Base-by-base conservation (phyloP, 23 tunicate genomes). In the Corella eumyota region DNA sequence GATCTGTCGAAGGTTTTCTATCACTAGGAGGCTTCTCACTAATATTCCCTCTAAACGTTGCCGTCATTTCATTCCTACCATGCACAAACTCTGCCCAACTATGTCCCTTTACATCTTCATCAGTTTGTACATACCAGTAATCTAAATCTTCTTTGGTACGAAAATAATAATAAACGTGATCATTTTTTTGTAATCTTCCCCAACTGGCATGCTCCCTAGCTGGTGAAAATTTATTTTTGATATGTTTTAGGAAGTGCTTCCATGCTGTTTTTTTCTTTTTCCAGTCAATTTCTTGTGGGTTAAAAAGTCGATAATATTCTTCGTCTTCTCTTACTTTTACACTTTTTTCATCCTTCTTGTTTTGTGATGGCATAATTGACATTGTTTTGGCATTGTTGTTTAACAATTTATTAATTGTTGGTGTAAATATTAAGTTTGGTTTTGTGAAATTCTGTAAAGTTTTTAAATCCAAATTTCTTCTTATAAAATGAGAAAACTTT, bases 91-190 rank as follows among this genome's bases (percentile, higher is more conserved):
- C 96, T 6, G 96, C 90, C 88, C 88, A 88, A 36, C 96, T 88
- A 50, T 62, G 60, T 32, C 95, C 99, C 7, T 74, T 77, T 7
- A 67, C 29, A 32, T 78, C 86, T 69, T 93, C 95, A 45, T 93
- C 99, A 29, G 99, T 93, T 59, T 74, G 67, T 35, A 83, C 47
- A 32, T 73, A 72, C 99, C 99, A 93, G 69, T 88, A 45, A 2
- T 50, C 60, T 15, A 93, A 54, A 40, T 90, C 98, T 7, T 50
- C 79, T 30, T 25, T 21, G 44, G 45, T 59, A 4, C 98, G 84
- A 30, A 84, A 76, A 50, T 69, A 69, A 50, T 75, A 51, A 6
- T 27, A 7, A 7, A 88, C 61, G 30, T 72, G 76, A 52, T 88
- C 88, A 6, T 11, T 27, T 51, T 51, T 51, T 51, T 25, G 20